A percentile compares a stretch with the other conserved stretches of the same genome.
Evolutionary conservation across 2,113 vertebrate genomes (phyloP).

Genomic region (Blennius ocellaris): DNA sequence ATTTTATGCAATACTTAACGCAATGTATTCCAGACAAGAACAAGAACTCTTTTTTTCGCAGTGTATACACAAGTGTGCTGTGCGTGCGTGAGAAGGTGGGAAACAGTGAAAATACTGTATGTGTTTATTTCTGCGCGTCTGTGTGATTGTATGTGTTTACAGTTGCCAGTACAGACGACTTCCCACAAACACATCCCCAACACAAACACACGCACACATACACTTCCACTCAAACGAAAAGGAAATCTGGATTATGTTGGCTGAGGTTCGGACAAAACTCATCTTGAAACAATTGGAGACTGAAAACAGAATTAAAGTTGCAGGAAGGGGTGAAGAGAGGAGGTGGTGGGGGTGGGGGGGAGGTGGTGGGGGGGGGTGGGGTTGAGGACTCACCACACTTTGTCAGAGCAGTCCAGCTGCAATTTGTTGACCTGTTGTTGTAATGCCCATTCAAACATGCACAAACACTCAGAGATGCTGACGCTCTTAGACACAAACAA

Average conservation of each 20-base stretch:
- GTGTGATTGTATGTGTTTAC: slow-evolving; percentile 75
- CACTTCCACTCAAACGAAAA: slow-evolving; percentile 47
- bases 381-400: slow-evolving; percentile 49
- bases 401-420: slow-evolving; percentile 61
- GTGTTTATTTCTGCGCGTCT: slow-evolving; percentile 38
- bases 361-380: slow-evolving; percentile 4
- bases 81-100: slow-evolving; percentile 31
- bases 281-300: slow-evolving; percentile 81
- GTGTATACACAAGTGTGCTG: slow-evolving; percentile 15
- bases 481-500: slow-evolving; percentile 65
- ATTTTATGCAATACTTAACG: too few relatives aligned
- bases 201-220: slow-evolving; percentile 24
- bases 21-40: slow-evolving; percentile 48
- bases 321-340: slow-evolving; percentile 30
- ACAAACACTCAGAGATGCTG: slow-evolving; percentile 35
- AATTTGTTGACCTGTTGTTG: slow-evolving; percentile 64
- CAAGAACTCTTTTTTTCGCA: slow-evolving; percentile 13
- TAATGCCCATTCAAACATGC: slow-evolving; percentile 51
- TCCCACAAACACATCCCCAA: slow-evolving; percentile 43
- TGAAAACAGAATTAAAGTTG: slow-evolving; percentile 55
- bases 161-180: slow-evolving; percentile 62
- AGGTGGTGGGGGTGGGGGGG: neutral
- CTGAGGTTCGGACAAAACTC: slow-evolving; percentile 75
- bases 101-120: slow-evolving; percentile 21
- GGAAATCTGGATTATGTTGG: slow-evolving; percentile 81